Percentiles rank a stretch among this genome's conserved stretches.
These are phyloP conservation scores for Drosophila orosa DNA, from an alignment of 1,140 invertebrate genomes.

Conservation along the genomic window DNA sequence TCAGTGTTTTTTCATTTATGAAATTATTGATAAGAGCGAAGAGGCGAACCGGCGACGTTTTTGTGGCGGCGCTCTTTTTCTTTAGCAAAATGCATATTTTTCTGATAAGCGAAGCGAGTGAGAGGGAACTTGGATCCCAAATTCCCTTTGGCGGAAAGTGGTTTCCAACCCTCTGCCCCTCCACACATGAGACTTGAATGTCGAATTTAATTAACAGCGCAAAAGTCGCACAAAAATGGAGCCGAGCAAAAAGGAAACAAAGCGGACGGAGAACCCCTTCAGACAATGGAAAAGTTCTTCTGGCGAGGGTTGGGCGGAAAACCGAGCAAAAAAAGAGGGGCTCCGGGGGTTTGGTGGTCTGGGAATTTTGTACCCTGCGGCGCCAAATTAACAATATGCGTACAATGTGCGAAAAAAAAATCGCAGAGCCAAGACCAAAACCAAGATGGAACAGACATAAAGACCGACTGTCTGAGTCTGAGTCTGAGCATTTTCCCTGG, in stretches of 20 bases:
- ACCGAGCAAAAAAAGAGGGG: constrained; percentile 12
- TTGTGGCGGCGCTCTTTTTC: constrained; percentile 39
- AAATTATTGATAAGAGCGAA: constrained; percentile 77
- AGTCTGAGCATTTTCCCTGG: constrained; percentile 65
- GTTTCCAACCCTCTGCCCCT: constrained; percentile 6
- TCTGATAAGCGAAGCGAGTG: constrained; percentile 38
- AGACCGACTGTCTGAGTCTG: constrained; percentile 41
- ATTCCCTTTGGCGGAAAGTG: constrained; percentile 56
- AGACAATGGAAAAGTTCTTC: constrained; percentile 40
- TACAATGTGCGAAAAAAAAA: constrained; percentile 72
- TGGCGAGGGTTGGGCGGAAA: neutral
- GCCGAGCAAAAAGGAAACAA: constrained; percentile 41
- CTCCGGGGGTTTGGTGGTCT: constrained; percentile 18
- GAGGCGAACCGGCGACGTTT: constrained; percentile 34
- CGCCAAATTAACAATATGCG: constrained; percentile 78
- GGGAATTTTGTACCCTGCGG: constrained; percentile 57
- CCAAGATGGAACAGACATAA: constrained; percentile 43
- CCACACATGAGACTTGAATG: constrained; percentile 41
- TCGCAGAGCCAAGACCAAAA: constrained; percentile 10
- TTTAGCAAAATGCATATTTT: constrained; percentile 66
- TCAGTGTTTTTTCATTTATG: constrained; percentile 79
- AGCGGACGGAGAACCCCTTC: constrained; percentile 34
- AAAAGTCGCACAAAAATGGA: constrained; percentile 66
- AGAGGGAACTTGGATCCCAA: constrained; percentile 35
- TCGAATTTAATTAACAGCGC: constrained; percentile 80